Base-by-base conservation (phyloP, 2,113 vertebrate species). In the Planiliza haematocheilus region DNA sequence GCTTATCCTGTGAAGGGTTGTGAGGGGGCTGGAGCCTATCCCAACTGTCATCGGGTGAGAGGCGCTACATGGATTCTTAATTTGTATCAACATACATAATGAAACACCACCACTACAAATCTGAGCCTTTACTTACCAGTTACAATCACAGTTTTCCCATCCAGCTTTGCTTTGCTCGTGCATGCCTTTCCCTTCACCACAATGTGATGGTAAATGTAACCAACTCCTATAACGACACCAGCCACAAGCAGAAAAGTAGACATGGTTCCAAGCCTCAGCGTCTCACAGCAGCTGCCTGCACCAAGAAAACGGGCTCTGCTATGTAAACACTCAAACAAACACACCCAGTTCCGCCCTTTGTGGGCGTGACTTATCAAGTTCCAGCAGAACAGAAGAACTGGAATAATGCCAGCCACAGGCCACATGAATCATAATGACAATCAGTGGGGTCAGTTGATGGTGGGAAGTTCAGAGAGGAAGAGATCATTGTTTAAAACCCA, bases 61-160 rank as follows among this genome's bases (percentile, higher is more conserved):
- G n/a, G n/a, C n/a, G n/a, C n/a, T n/a, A 30, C 24, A 8, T 3
- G 14, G 18, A 20, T 51, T 30, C 37, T 30, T 13, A 8, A 30
- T 8, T 16, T 30, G 37, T 3, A 51, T 51, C 5, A 10, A 7
- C 6, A 13, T 17, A 17, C 45, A 9, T 4, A 30, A 18, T 10
- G 17, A 2, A 46, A 21, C 17, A 24, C 30, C 3, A 13, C 17
- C 1, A n/a, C 16, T 4, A 43, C 11, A 50, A 42, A 48, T 2
- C 5, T 14, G 13, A 30, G 24, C 1, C 12, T 49, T 24, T 14
- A 30, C 93, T 94, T 66, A 96, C 95, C 95, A 0, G 96, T 97
- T 37, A 97, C 91, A 42, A 96, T 91, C 13, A 91, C 95, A 10
- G 96, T 97, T 74, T 93, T 95, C 21, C 95, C 95, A 18, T 89